These are phyloP conservation scores for Nesogale talazaci DNA, from an alignment of 2,113 vertebrate species.

Conservation along the genomic window DNA sequence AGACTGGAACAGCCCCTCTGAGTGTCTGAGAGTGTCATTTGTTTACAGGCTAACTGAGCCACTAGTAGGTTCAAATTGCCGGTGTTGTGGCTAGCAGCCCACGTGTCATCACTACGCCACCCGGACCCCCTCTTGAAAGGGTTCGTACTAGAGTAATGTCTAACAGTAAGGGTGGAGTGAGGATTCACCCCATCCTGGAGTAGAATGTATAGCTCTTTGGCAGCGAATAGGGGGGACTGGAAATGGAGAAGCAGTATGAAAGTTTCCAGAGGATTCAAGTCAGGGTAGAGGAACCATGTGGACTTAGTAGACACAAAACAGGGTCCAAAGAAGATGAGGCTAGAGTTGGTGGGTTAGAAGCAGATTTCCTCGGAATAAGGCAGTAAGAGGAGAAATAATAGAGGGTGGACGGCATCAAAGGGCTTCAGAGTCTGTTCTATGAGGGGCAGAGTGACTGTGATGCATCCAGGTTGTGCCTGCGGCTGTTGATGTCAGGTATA, in stretches of 20 bases:
- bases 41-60: too few species aligned
- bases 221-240: accelerated
- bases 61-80: too few species aligned
- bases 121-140: neutral
- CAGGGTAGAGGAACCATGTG: too few species aligned
- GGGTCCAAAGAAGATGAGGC: neutral
- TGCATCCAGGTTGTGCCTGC: neutral
- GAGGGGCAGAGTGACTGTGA: neutral
- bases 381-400: neutral
- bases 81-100: too few species aligned
- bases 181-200: accelerated
- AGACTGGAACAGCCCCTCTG: too few species aligned
- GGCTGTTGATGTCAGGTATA: neutral
- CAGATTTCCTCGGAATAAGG: neutral
- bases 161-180: neutral
- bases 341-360: neutral
- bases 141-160: neutral
- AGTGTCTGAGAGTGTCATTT: too few species aligned
- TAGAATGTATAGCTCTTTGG: neutral
- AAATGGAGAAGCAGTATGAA: neutral
- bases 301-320: neutral
- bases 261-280: neutral
- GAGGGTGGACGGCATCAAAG: neutral
- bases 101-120: too few species aligned
- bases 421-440: neutral